A percentile compares a stretch with the other conserved stretches of the same genome.
These are phyloP conservation scores for Cygnus atratus DNA, from an alignment of 2,113 vertebrate genomes.

Conservation along the genomic window DNA sequence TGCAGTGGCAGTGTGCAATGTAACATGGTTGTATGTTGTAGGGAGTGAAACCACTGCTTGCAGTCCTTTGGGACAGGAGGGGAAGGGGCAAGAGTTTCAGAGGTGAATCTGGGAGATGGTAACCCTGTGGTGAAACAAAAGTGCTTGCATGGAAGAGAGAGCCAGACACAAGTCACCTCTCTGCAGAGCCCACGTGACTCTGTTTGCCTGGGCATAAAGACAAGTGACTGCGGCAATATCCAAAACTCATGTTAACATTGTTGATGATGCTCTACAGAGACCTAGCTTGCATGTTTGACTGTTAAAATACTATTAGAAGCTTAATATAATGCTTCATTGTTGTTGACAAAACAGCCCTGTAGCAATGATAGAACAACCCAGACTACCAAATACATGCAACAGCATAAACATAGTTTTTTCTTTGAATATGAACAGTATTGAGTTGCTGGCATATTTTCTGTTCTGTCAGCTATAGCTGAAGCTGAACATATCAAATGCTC, in stretches of 20 bases:
- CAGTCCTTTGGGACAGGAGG: neutral
- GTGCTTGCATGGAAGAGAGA: neutral
- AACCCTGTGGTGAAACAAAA: neutral
- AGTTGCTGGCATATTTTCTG: neutral
- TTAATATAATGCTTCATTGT: neutral
- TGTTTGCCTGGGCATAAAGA: neutral
- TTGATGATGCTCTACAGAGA: neutral
- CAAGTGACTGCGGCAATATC: neutral
- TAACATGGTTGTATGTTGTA: neutral
- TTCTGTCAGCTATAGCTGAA: neutral
- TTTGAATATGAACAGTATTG: neutral
- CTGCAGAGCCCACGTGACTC: neutral
- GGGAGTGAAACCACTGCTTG: neutral
- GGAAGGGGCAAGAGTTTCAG: neutral
- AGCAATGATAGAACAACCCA: neutral
- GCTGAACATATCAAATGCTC: neutral
- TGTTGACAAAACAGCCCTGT: neutral
- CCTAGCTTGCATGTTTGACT: neutral
- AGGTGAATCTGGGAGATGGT: neutral
- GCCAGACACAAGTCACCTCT: neutral
- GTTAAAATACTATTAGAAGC: neutral
- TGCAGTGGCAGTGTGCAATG: neutral
- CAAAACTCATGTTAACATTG: neutral
- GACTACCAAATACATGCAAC: neutral
- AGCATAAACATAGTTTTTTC: neutral